Evolutionary conservation across 1,140 invertebrate genomes (phyloP), one percentile per base, ranked within the genome.

Genomic region (Drosophila kurseongensis): DNA sequence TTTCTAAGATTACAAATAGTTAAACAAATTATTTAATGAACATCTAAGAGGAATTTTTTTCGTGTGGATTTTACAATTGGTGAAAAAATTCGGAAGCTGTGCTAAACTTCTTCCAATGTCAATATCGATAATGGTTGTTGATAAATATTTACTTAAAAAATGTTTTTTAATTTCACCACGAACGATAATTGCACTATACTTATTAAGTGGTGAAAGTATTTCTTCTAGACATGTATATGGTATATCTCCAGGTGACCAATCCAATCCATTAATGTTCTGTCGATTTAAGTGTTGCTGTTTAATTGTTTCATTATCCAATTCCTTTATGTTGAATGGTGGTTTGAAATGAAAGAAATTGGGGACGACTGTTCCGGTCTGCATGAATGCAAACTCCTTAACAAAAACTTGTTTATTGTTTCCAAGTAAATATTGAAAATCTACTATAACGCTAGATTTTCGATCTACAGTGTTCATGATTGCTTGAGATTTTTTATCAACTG

Each of bases 141-240:
- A 47, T 4, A 27, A 23, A 47, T 47, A 27, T 18, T 47, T 23
- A 14, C 1, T 27, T 23, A 13, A 12, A 2, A 2, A 18, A 18
- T 23, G 5, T 44, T 47, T 47, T 12, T 47, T 47, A 12, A 47
- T 47, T 47, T 47, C 18, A 47, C 44, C 44, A 23, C 18, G 44
- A 12, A 47, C 10, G 14, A 41, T 41, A 47, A 47, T 23, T 47
- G 12, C 12, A 47, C 10, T 47, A 4, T 36, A 18, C 10, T 36
- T 36, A 12, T 52, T 52, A 0, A 52, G 32, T 2, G 50, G 50
- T 18, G 29, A 16, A 0, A 52, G n/a, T 5, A 52, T 52, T 52
- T 52, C 50, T 2, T 35, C 32, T 5, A 52, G 14, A 12, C 29
- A 2, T 14, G 10, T 12, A 52, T 36, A 18, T 52, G 29, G 10